phyloP scores from a whole-genome alignment of 2,888 invertebrate genomes.

The Strigamia transsilvanica region DNA sequence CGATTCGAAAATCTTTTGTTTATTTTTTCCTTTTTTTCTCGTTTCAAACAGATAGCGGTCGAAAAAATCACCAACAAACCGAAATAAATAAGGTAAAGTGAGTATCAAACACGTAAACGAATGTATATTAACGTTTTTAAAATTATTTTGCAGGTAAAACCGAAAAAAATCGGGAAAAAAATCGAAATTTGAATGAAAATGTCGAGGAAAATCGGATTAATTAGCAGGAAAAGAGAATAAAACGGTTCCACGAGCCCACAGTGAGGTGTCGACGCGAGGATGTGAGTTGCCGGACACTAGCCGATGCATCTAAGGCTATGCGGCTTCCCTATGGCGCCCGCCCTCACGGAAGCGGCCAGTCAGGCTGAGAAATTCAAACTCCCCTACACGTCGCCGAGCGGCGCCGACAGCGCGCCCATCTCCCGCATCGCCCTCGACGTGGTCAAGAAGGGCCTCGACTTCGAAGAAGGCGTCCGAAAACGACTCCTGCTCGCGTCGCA shows the following conservation, averaged over 20 bases:
- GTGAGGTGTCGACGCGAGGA: not conserved
- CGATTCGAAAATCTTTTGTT: not conserved
- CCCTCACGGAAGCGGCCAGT: slow-evolving; percentile 78
- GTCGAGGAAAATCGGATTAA: not conserved
- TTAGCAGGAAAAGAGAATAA: not conserved
- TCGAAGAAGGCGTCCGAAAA: not conserved
- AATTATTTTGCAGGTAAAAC: not conserved
- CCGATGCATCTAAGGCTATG: slow-evolving; percentile 54
- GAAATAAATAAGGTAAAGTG: not conserved
- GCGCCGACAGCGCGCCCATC: not conserved
- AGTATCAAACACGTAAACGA: not conserved
- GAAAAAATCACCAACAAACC: not conserved
- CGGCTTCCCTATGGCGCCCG: slow-evolving; percentile 81
- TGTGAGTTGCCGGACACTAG: not conserved
- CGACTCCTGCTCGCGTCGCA: not conserved
- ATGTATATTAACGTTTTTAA: not conserved
- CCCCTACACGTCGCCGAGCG: slow-evolving; percentile 59
- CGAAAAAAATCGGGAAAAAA: not conserved
- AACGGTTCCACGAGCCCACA: too few relatives aligned
- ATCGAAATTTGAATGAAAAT: not conserved
- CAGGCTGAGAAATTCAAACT: slow-evolving; percentile 62
- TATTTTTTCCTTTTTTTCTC: not conserved
- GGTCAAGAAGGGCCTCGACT: not conserved
- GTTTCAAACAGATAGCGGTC: not conserved
- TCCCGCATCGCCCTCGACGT: not conserved